Percentiles rank a stretch among this genome's conserved stretches.
Evolutionary conservation across 2,113 vertebrate genomes (phyloP).

Genomic region (Otus sunia): DNA sequence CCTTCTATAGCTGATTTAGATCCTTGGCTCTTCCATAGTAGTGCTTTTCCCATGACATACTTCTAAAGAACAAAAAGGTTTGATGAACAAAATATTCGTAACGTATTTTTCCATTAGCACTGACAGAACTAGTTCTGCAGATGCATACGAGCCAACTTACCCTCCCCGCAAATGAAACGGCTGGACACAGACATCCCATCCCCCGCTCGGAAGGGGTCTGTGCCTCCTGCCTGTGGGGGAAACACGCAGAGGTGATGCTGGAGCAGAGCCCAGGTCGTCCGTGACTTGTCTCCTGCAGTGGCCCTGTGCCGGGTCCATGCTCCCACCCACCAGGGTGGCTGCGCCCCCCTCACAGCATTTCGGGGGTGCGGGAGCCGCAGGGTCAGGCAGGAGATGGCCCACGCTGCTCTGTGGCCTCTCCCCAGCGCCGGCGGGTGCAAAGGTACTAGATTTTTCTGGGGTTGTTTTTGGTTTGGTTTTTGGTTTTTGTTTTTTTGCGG

Average conservation of each 20-base stretch:
- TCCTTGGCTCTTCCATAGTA: background rate
- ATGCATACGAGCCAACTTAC: background rate
- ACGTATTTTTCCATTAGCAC: background rate
- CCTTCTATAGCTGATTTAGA: background rate
- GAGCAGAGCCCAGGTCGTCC: background rate
- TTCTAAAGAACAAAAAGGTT: background rate
- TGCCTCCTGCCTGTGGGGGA: background rate
- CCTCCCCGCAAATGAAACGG: background rate
- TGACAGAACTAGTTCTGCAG: background rate
- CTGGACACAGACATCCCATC: accelerated
- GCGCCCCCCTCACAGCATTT: too few relatives aligned
- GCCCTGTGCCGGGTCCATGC: background rate
- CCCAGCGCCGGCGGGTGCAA: too few relatives aligned
- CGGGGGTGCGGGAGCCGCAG: too few relatives aligned
- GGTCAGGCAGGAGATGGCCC: too few relatives aligned
- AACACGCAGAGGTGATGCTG: background rate
- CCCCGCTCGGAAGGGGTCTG: background rate
- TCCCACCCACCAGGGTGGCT: accelerated
- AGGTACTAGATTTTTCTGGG: too few relatives aligned
- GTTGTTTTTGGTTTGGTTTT: too few relatives aligned
- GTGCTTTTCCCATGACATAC: background rate
- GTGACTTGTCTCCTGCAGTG: background rate
- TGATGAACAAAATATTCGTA: background rate
- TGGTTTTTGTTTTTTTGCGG: too few relatives aligned
- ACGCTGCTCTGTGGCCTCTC: too few relatives aligned